Conservation (phyloP, 2,797 vertebrate species). For the Clamator glandarius region DNA sequence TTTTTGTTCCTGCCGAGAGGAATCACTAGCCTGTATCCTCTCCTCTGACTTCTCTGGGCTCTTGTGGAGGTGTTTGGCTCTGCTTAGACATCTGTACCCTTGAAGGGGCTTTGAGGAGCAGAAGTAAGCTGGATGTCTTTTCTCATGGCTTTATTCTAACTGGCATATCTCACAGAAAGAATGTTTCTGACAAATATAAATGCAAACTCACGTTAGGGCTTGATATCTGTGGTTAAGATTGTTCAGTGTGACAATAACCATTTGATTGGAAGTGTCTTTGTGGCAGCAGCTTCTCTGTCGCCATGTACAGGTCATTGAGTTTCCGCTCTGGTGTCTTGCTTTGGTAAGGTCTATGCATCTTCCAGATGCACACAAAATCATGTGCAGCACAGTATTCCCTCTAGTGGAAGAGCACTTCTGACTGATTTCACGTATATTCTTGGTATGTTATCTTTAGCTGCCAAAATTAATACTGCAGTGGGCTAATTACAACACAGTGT, state of each 20-base stretch:
- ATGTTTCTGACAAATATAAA: neutral
- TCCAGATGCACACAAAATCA: neutral
- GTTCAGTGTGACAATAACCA: neutral
- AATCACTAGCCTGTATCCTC: neutral
- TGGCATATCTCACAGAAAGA: neutral
- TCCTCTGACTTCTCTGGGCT: neutral
- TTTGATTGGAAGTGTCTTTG: neutral
- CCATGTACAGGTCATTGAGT: neutral
- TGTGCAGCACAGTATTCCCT: neutral
- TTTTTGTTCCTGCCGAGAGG: constrained; percentile 14
- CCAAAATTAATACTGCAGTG: neutral
- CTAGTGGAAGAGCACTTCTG: neutral
- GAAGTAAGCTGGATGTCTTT: neutral
- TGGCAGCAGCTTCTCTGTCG: neutral
- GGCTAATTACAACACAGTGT: neutral
- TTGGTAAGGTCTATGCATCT: neutral
- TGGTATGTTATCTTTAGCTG: neutral
- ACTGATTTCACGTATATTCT: neutral
- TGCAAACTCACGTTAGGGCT: neutral
- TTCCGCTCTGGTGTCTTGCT: neutral
- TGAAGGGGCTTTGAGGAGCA: neutral
- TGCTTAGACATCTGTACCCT: neutral
- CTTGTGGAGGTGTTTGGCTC: neutral
- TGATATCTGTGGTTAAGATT: constrained; percentile 15
- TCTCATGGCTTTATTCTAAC: neutral